Evolutionary conservation across 2,113 vertebrate genomes (phyloP).

Genomic region (Urocynchramus pylzowi): DNA sequence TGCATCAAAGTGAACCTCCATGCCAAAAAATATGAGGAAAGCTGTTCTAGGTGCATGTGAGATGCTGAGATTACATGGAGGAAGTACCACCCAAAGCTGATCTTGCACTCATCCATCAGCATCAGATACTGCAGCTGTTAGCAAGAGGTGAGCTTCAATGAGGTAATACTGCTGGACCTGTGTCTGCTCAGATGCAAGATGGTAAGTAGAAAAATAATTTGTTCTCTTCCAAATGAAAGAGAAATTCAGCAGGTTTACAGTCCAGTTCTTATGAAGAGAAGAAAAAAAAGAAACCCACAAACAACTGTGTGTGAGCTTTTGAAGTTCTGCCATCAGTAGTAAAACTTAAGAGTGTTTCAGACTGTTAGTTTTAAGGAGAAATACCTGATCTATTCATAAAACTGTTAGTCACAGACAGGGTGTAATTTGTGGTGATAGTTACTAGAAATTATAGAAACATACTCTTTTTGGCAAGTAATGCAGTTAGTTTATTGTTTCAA

Average conservation of each 20-base stretch:
- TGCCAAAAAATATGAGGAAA: not conserved
- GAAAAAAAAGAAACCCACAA: not conserved
- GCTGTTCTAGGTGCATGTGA: not conserved
- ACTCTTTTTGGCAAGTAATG: not conserved
- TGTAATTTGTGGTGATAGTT: not conserved
- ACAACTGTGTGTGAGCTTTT: not conserved
- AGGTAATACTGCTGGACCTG: not conserved
- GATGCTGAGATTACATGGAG: not conserved
- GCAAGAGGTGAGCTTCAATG: not conserved
- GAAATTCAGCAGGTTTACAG: not conserved
- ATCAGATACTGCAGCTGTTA: not conserved
- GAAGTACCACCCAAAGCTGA: not conserved
- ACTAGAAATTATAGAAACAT: not conserved
- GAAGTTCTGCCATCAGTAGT: not conserved
- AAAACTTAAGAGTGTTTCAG: not conserved
- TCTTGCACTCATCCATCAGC: not conserved
- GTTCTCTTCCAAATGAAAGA: not conserved
- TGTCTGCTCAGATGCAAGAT: not conserved
- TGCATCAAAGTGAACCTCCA: not conserved
- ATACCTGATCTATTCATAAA: constrained; percentile 17
- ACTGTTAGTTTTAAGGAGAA: not conserved
- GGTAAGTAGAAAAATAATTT: not conserved
- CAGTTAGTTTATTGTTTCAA: not conserved
- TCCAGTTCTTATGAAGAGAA: not conserved
- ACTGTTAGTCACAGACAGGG: not conserved